phyloP scores from a whole-genome alignment of 2,888 invertebrate species.

The Zhuqinia jingwanae region DNA sequence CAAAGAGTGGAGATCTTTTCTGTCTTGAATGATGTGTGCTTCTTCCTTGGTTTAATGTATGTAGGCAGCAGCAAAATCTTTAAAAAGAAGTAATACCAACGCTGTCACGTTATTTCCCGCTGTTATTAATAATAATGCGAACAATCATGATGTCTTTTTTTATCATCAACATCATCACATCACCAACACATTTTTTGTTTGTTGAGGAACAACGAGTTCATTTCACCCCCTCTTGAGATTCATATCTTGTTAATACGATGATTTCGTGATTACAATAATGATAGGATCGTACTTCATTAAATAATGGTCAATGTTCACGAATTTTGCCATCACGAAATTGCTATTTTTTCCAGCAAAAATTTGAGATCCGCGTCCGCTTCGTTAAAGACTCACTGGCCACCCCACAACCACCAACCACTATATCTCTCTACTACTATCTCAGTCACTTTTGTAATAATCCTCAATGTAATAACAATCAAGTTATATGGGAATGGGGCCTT shows the following conservation, averaged over 20 bases:
- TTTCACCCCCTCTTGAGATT: constrained; percentile 36
- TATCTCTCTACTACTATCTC: background rate
- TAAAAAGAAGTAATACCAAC: background rate
- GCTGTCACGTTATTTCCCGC: constrained; percentile 28
- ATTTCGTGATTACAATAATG: constrained; percentile 66
- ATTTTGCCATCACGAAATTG: constrained; percentile 59
- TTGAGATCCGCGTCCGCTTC: constrained; percentile 63
- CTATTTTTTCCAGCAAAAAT: constrained; percentile 54
- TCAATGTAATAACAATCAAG: too few relatives aligned
- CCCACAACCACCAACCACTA: background rate
- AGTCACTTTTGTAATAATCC: background rate
- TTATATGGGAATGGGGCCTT: too few relatives aligned
- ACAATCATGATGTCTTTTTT: constrained; percentile 29
- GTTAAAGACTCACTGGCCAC: constrained; percentile 32
- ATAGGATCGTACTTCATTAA: constrained; percentile 66
- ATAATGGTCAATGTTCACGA: constrained; percentile 64
- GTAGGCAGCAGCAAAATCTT: background rate
- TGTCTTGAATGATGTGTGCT: too few relatives aligned
- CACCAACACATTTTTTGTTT: constrained; percentile 7
- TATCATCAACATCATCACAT: constrained; percentile 8
- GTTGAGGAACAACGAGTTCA: constrained; percentile 11
- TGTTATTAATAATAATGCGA: background rate
- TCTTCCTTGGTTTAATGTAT: background rate
- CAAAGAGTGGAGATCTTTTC: background rate
- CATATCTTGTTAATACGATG: constrained; percentile 48